phyloP scores from a whole-genome alignment of 2,113 vertebrate species.

The Dicaeum eximium region DNA sequence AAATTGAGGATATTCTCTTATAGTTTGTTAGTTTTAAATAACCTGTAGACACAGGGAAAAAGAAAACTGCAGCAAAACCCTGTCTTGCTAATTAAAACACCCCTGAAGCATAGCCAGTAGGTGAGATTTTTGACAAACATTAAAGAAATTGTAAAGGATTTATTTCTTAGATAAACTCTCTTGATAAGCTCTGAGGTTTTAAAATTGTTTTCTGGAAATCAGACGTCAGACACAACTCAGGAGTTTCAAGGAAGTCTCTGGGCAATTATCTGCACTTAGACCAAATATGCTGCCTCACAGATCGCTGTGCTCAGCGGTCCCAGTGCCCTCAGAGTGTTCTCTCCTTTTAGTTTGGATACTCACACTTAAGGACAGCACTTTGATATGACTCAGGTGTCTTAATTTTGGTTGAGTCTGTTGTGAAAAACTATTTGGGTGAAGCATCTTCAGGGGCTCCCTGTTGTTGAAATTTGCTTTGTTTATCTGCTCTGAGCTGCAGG shows the following conservation, averaged over 20 bases:
- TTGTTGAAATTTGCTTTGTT: neutral
- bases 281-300: neutral
- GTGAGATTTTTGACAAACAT: constrained; percentile 3
- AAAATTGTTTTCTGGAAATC: neutral
- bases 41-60: neutral
- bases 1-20: neutral
- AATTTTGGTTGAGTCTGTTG: neutral
- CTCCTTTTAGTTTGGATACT: neutral
- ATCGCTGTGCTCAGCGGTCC: accelerated
- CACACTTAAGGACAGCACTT: neutral
- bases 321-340: neutral
- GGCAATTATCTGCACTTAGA: neutral
- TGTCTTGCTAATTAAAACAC: constrained; percentile 14
- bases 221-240: neutral
- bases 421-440: neutral
- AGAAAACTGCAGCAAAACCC: neutral
- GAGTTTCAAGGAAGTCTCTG: neutral
- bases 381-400: neutral
- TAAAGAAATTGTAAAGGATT: constrained; percentile 30
- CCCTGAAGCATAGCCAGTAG: neutral
- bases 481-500: accelerated
- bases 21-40: constrained; percentile 2
- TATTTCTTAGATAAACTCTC: neutral
- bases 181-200: neutral
- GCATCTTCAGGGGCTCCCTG: accelerated